Evolutionary conservation across 2,797 vertebrate genomes (phyloP), one percentile per base, ranked within the genome.

Genomic region (Falco rusticolus): DNA sequence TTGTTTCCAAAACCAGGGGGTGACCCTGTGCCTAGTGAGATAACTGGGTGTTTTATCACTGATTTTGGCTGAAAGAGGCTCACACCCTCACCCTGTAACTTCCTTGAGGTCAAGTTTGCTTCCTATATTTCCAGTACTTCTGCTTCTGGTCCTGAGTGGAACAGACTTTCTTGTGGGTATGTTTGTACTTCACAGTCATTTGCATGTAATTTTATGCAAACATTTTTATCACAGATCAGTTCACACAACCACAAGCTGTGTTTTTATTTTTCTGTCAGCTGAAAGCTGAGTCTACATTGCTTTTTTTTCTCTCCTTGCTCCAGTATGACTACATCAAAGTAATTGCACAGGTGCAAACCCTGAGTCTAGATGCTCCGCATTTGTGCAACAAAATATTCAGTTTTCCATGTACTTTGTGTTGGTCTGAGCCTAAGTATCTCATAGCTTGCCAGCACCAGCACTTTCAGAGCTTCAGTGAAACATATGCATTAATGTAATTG

Each of bases 181-280:
- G 91, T 96, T 95, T 95, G 94, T 85, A 95, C 94, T 96, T 96
- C 93, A 84, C 78, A 96, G 81, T 80, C 75, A 91, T 96, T 96
- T 96, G 88, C 95, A 93, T 95, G 81, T 93, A 94, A 96, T 96
- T 96, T 94, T 95, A 96, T 95, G 95, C 92, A 96, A 96, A 96
- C 94, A 96, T 69, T 96, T 96, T 96, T 95, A 97, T 97, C 96
- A 87, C 87, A 96, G 93, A 97, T 96, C 96, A 95, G 90, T 94
- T 97, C 90, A 93, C 96, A 95, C 94, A 95, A 94, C 94, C 92
- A 94, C 95, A 96, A 95, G 92, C 92, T 85, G 86, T 95, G 93
- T 94, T 96, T 96, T 96, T 94, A 92, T 96, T 96, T 95, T 96
- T 77, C 90, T 96, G 93, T 96, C 94, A 94, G 88, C 93, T 87